Base-by-base conservation (phyloP, 2,113 vertebrate species). In the Pseudopodoces humilis region DNA sequence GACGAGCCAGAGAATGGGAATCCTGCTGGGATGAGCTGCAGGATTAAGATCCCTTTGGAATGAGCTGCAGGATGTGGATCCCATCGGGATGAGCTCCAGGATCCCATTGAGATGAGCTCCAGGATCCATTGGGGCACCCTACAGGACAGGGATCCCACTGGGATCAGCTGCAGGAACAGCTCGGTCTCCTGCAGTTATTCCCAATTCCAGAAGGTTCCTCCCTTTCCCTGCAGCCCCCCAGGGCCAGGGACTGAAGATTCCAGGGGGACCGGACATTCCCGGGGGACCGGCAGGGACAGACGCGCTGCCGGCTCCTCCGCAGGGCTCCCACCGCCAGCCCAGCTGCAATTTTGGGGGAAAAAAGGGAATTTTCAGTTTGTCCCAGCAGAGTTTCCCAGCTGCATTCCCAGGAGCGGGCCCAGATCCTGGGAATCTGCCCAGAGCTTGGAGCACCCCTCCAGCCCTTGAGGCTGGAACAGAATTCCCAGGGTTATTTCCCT, bases 131-230 rank as follows among this genome's bases (percentile, higher is more conserved):
- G 37, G 37, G 37, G 9, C 37, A 37, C 37, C 37, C 37, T 37
- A 37, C 3, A 7, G 30, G 30, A 64, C 9, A 3, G 1, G 30
- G 30, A n/a, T 65, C 63, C 63, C 21, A 9, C 0, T 3, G 43
- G 64, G 33, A 47, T n/a, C 33, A 47, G 15, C 64, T 35, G 33
- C 4, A 49, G 65, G 44, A 35, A 5, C 23, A 19, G 33, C 64
- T 47, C 9, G 1, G 5, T 4, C 23, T 68, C 64, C 44, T 8
- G 44, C 7, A 3, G 44, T 35, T 20, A 20, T 68, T 47, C 64
- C 64, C 64, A 19, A 6, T 20, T 35, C 33, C 6, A 4, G 64
- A 33, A 27, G 18, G 44, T 67, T 67, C 33, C 23, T 67, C 22
- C 44, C 23, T 47, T 25, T 16, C 31, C 64, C 22, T 18, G 16